phyloP scores from a whole-genome alignment of 2,113 vertebrate species.

The Crotophaga sulcirostris region DNA sequence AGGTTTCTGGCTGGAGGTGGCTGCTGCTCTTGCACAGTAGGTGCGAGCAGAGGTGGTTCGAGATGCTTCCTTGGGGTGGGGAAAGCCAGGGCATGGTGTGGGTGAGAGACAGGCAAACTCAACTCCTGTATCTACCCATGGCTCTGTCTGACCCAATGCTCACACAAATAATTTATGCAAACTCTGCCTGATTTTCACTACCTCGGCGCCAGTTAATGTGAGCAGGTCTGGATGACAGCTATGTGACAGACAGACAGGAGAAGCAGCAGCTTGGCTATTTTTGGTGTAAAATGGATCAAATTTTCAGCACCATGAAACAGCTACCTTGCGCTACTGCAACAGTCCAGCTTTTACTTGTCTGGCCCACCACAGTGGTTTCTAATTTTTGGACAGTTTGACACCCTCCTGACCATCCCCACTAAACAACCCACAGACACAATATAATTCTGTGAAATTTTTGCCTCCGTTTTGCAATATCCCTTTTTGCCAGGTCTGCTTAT shows the following conservation, averaged over 20 bases:
- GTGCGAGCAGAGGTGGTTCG: not conserved
- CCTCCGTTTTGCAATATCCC: not conserved
- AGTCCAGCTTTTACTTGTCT: not conserved
- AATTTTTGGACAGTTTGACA: not conserved
- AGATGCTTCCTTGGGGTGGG: not conserved
- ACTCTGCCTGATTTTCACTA: not conserved
- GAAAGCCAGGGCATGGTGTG: not conserved
- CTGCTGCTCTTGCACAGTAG: not conserved
- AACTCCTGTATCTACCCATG: not conserved
- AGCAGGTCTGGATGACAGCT: not conserved
- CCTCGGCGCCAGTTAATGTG: accelerated
- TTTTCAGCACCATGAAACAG: not conserved
- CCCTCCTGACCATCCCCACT: not conserved
- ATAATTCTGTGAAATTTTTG: not conserved
- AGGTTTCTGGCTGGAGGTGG: not conserved
- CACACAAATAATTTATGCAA: not conserved
- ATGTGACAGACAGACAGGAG: not conserved
- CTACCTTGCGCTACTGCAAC: not conserved
- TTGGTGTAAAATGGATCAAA: not conserved
- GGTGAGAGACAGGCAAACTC: not conserved
- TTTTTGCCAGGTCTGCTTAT: not conserved
- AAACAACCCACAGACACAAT: not conserved
- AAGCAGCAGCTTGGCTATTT: not conserved
- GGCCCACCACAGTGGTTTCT: not conserved
- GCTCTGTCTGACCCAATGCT: accelerated